Evolutionary conservation across 2,888 invertebrate genomes (phyloP).

Genomic region (Clunio marinus): DNA sequence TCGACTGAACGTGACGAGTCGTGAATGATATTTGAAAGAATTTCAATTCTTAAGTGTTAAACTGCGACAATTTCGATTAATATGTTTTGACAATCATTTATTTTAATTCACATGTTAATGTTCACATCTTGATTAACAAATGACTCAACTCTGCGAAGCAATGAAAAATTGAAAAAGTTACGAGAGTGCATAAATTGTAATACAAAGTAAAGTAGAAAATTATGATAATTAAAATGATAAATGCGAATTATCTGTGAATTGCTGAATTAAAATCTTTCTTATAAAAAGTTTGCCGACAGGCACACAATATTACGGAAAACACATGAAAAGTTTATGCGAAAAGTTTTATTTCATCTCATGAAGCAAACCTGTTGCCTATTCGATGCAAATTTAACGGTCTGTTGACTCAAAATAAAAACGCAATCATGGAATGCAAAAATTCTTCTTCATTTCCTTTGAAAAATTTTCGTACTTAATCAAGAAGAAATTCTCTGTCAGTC

Average conservation of each 20-base stretch:
- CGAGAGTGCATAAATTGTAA: too few species aligned
- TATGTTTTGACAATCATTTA: too few species aligned
- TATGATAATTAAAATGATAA: background rate
- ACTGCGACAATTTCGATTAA: too few species aligned
- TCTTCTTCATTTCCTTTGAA: background rate
- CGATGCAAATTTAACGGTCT: background rate
- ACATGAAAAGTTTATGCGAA: too few species aligned
- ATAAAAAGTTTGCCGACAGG: background rate
- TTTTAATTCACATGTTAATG: too few species aligned
- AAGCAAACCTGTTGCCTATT: conserved; percentile 1
- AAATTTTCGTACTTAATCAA: background rate
- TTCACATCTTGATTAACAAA: too few species aligned
- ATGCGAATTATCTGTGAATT: background rate
- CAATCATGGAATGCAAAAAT: background rate
- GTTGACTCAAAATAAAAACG: background rate
- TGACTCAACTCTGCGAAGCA: too few species aligned
- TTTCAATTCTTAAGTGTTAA: too few species aligned
- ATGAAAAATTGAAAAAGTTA: too few species aligned
- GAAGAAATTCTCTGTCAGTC: background rate
- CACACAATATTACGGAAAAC: background rate
- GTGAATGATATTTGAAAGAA: too few species aligned
- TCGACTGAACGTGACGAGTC: too few species aligned
- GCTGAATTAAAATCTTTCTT: too few species aligned
- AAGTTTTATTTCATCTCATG: background rate
- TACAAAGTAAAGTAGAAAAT: background rate